Evolutionary conservation across 2,888 invertebrate species (phyloP).

Genomic region (Apantesis nais): DNA sequence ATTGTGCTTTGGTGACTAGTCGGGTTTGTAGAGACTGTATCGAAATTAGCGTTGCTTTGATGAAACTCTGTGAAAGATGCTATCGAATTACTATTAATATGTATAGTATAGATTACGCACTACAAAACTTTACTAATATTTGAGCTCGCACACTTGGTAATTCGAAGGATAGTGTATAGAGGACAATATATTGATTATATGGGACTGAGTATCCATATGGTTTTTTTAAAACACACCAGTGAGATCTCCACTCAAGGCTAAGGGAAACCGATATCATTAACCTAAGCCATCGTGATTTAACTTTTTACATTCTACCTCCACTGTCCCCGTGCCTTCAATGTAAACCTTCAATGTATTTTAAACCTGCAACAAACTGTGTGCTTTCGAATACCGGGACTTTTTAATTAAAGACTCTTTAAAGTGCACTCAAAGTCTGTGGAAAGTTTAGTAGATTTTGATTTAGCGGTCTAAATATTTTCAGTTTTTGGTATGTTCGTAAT

Average conservation of each 20-base stretch:
- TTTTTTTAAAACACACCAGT: constrained; percentile 47
- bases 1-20: not conserved
- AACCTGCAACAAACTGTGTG: constrained; percentile 42
- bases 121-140: constrained; percentile 20
- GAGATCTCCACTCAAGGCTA: constrained; percentile 46
- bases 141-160: constrained; percentile 21
- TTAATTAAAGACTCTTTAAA: too few species aligned
- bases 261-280: constrained; percentile 38
- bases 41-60: not conserved
- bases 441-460: too few species aligned
- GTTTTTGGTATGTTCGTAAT: not conserved
- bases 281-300: constrained; percentile 30
- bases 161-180: constrained; percentile 20
- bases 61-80: not conserved
- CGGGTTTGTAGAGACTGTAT: too few species aligned
- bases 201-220: constrained; percentile 39
- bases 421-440: too few species aligned
- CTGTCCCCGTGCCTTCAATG: constrained; percentile 50
- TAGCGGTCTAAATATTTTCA: not conserved
- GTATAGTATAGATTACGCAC: not conserved
- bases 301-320: constrained; percentile 32
- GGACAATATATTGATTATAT: constrained; percentile 29
- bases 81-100: not conserved
- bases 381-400: not conserved
- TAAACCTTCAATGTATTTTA: constrained; percentile 49